These are phyloP conservation scores for Sminthurides aquaticus DNA, from an alignment of 2,888 invertebrate species.

Conservation along the genomic window DNA sequence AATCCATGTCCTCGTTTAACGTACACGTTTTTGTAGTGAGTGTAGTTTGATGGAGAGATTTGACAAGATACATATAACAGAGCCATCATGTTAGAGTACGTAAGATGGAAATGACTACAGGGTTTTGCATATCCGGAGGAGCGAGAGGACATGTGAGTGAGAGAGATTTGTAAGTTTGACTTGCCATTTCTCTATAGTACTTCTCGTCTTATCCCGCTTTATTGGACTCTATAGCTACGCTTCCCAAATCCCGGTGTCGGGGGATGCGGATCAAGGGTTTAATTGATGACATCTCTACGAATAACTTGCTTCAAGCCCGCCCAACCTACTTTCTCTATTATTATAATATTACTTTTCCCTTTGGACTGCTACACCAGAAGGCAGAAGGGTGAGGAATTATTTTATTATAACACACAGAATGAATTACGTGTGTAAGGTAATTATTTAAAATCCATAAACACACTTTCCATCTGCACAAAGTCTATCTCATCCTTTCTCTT, in stretches of 20 bases:
- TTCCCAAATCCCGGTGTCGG: neutral
- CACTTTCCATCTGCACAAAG: neutral
- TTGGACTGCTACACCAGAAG: too few relatives aligned
- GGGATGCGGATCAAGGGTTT: neutral
- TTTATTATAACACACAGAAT: constrained; percentile 1
- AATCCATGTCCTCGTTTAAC: too few relatives aligned
- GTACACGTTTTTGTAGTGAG: too few relatives aligned
- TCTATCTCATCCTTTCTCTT: neutral
- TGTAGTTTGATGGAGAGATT: too few relatives aligned
- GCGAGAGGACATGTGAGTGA: neutral
- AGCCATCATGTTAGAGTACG: neutral
- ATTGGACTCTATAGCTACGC: neutral
- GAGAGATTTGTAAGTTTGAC: neutral
- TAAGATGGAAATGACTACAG: neutral
- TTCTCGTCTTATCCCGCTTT: neutral
- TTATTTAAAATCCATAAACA: neutral
- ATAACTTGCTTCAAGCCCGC: neutral
- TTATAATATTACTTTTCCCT: neutral
- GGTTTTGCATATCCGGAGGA: neutral
- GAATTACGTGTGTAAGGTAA: constrained; percentile 2
- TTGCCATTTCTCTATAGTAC: neutral
- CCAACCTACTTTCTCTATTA: neutral
- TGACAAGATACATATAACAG: too few relatives aligned
- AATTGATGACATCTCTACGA: neutral
- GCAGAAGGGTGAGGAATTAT: neutral